Base-by-base conservation (phyloP, 2,113 vertebrate species). In the Oryzias woworae region DNA sequence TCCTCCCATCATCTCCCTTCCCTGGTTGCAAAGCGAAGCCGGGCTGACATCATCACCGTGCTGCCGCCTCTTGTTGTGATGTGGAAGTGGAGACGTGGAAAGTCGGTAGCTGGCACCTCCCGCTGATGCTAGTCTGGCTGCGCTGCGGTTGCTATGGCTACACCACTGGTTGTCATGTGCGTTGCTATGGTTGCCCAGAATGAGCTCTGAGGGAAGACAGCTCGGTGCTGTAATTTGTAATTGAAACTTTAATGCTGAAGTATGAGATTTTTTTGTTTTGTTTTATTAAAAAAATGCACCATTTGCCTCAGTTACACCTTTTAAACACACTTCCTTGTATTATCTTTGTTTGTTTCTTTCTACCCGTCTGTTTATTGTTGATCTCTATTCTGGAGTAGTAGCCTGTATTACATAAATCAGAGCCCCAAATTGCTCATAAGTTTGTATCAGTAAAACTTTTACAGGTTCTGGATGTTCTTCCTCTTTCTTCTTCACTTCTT, bases 61-160 rank as follows among this genome's bases (percentile, higher is more conserved):
- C 84, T 79, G 71, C 86, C 55, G 58, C 7, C 49, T 53, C 23
- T 42, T 58, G 56, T 65, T 73, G 68, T 78, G 79, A 87, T 78
- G 84, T 88, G 88, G 88, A 88, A 87, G 76, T 63, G 76, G 64
- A 83, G 84, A 89, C 80, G 88, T 89, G 86, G 83, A 84, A 75
- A 85, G 75, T 41, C 61, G 75, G 73, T 46, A 55, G 77, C 79
- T 81, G 85, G 79, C 81, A 72, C 77, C 71, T 78, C 78, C 78
- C 13, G 48, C 74, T 62, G 69, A 72, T 80, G 69, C 70, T 70
- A 3, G 71, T 74, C 66, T 80, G 71, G 67, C 75, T 73, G 69
- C 64, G 4, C 59, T 1, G 1, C 7, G 5, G 85, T 84, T 78
- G 14, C 83, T 24, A 81, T 71, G 69, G 73, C 44, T 71, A 66